A percentile compares a stretch with the other conserved stretches of the same genome.
phyloP scores from a whole-genome alignment of 2,888 invertebrate species.

The Lordiphosa fenestrarum region DNA sequence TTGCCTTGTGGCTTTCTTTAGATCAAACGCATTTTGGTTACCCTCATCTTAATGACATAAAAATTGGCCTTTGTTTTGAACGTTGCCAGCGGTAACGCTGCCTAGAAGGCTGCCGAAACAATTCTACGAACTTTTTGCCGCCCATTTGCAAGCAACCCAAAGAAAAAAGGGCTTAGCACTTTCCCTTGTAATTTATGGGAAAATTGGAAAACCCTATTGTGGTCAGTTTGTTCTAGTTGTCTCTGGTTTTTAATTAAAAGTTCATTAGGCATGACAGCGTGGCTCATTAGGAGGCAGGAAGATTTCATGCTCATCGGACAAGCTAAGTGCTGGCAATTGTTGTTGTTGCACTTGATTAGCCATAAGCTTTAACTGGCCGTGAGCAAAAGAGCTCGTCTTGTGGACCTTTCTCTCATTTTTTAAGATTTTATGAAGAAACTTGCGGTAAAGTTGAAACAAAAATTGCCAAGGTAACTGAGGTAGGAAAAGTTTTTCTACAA shows the following conservation, averaged over 20 bases:
- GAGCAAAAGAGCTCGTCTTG: constrained; percentile 18
- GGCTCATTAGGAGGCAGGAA: constrained; percentile 49
- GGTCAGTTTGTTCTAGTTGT: constrained; percentile 35
- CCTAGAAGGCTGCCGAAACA: constrained; percentile 26
- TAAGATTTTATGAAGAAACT: constrained; percentile 44
- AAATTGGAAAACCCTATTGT: constrained; percentile 60
- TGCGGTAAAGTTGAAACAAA: constrained; percentile 37
- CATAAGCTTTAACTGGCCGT: constrained; percentile 42
- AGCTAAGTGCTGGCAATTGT: constrained; percentile 9
- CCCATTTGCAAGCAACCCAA: constrained; percentile 7
- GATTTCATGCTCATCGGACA: constrained; percentile 28
- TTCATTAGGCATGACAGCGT: constrained; percentile 67
- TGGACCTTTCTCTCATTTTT: constrained; percentile 10
- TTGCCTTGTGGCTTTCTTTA: constrained; percentile 44
- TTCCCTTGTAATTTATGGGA: constrained; percentile 51
- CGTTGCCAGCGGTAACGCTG: constrained; percentile 9
- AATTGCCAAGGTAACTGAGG: constrained; percentile 41
- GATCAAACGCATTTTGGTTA: constrained; percentile 55
- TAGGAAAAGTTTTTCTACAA: constrained; percentile 42
- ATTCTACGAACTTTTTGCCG: constrained; percentile 24
- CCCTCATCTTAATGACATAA: constrained; percentile 47
- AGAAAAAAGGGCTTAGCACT: constrained; percentile 20
- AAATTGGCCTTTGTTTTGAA: constrained; percentile 44
- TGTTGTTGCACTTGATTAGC: constrained; percentile 62
- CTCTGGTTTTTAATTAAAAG: constrained; percentile 67